These are phyloP conservation scores for Dasypolia templi DNA, from an alignment of 2,888 invertebrate genomes.

Conservation along the genomic window DNA sequence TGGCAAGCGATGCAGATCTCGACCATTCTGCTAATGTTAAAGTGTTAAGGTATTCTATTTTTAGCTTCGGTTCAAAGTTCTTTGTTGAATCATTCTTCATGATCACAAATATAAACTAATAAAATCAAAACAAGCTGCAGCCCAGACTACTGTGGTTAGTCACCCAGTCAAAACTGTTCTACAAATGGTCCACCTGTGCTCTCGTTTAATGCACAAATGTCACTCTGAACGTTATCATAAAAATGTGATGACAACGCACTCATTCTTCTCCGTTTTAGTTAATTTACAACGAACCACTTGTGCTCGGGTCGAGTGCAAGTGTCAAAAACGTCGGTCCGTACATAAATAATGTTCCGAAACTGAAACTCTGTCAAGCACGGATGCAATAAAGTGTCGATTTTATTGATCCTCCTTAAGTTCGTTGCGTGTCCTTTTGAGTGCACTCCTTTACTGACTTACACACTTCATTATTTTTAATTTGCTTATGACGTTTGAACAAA, in stretches of 20 bases:
- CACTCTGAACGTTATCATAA: slow-evolving; percentile 48
- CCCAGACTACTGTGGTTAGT: slow-evolving; percentile 17
- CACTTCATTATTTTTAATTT: slow-evolving; percentile 67
- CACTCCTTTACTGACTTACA: slow-evolving; percentile 68
- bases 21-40: background rate
- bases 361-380: slow-evolving; percentile 79
- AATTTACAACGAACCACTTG: slow-evolving; percentile 81
- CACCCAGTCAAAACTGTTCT: slow-evolving; percentile 31
- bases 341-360: slow-evolving; percentile 83
- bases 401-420: slow-evolving; percentile 84
- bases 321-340: slow-evolving; percentile 69
- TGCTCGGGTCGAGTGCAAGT: slow-evolving; percentile 78
- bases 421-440: slow-evolving; percentile 74
- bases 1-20: background rate
- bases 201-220: slow-evolving; percentile 49
- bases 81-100: slow-evolving; percentile 3
- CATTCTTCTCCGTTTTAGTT: slow-evolving; percentile 72
- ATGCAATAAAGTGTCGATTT: slow-evolving; percentile 86
- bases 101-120: background rate
- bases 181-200: slow-evolving; percentile 47
- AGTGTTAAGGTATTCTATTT: background rate
- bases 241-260: slow-evolving; percentile 75
- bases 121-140: slow-evolving; percentile 4
- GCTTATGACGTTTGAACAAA: slow-evolving; percentile 59
- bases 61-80: background rate